Evolutionary conservation across 2,113 vertebrate genomes (phyloP), one percentile per base, ranked within the genome.

Genomic region (Scomber scombrus): DNA sequence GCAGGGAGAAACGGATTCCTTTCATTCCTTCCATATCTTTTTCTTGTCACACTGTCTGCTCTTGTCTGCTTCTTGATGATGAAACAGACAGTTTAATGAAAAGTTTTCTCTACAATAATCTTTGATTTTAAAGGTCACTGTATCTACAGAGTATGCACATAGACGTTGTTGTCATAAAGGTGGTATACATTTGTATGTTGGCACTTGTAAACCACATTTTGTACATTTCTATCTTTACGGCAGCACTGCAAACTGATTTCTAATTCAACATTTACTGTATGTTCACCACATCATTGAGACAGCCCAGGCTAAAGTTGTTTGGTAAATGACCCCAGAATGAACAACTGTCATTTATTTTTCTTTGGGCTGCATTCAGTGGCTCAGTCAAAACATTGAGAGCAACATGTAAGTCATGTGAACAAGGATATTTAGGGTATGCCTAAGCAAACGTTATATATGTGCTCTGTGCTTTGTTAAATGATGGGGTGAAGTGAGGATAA

Each of bases 61-160:
- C 56, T 71, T 43, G 16, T 84, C 67, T 74, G 61, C 67, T 29
- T 63, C 52, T 54, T 68, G 60, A 40, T 77, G 65, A 75, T 66
- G 66, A 80, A 77, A 74, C 40, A 23, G 50, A 52, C 16, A 4
- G 11, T 76, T 29, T 69, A 31, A 54, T 54, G 64, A 46, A 21
- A 61, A 26, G 23, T 26, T 26, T 26, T 26, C 23, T 26, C 23
- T 26, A 26, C 23, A 26, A 26, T 26, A 26, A 26, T 26, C 23
- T 26, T 26, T 26, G 23, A 26, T 26, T 26, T 26, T 26, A 26
- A 26, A 26, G n/a, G n/a, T n/a, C n/a, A n/a, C n/a, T n/a, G n/a
- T n/a, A 26, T 26, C 23, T 26, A 26, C 23, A 26, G 23, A 26
- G 23, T 26, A 26, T 2, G 23, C 61, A n/a, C 19, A 40, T 45